phyloP scores from a whole-genome alignment of 1,140 invertebrate genomes.

The Drosophila littoralis region DNA sequence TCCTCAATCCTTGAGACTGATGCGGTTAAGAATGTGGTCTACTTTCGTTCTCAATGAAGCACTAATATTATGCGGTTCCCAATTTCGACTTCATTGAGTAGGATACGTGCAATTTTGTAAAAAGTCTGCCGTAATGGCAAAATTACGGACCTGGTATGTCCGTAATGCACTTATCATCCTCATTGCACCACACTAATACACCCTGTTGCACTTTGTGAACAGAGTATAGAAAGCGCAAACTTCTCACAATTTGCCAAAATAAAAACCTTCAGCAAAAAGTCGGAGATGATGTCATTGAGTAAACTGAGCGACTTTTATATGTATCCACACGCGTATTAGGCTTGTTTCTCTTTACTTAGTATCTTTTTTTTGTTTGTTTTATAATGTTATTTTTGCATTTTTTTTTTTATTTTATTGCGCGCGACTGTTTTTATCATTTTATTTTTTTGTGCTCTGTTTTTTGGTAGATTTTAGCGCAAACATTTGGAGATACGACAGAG shows the following conservation, averaged over 20 bases:
- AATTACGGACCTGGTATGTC: no score
- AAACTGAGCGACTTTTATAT: constrained; percentile 70
- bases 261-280: constrained; percentile 37
- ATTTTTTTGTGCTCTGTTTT: constrained; percentile 39
- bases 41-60: no score
- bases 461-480: constrained; percentile 63
- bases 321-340: constrained; percentile 40
- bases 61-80: no score
- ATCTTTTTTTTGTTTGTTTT: constrained; percentile 45
- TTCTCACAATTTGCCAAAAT: constrained; percentile 25
- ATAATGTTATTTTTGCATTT: constrained; percentile 49
- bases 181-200: background rate
- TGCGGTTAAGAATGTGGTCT: no score
- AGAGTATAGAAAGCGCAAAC: constrained; percentile 26
- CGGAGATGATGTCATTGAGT: constrained; percentile 70
- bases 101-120: no score
- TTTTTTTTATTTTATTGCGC: constrained; percentile 63
- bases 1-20: no score
- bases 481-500: constrained; percentile 58
- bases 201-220: background rate
- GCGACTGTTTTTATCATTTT: constrained; percentile 60
- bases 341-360: constrained; percentile 61
- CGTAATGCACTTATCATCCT: no score
- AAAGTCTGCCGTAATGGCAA: no score
- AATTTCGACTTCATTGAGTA: no score